Evolutionary conservation across 23 tunicate genomes (phyloP).

Genomic region (Halocynthia aurantium): DNA sequence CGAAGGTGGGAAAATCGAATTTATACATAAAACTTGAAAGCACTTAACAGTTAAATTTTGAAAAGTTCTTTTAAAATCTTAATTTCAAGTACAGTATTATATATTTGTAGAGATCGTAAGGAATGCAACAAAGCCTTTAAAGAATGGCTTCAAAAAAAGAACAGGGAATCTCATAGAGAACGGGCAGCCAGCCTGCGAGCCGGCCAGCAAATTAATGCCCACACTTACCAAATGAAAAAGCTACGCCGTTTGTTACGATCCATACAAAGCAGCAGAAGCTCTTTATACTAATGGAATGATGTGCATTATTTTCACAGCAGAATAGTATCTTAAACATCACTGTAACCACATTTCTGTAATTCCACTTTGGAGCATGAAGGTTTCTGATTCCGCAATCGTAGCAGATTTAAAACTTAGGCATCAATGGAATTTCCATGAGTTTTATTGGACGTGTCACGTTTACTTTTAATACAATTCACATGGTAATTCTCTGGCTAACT

Average conservation of each 20-base stretch:
- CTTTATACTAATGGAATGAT: no score
- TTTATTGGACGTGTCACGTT: no score
- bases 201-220: conserved; percentile 16
- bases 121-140: conserved; percentile 21
- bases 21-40: background rate
- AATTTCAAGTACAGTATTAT: background rate
- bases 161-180: conserved; percentile 1
- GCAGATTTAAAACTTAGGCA: no score
- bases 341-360: no score
- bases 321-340: no score
- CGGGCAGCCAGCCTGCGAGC: background rate
- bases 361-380: no score
- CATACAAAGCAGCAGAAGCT: background rate
- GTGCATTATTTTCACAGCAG: no score
- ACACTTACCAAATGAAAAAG: conserved; percentile 13
- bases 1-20: conserved; percentile 7
- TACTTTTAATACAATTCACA: no score
- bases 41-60: no score
- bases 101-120: conserved; percentile 12
- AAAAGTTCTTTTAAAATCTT: background rate
- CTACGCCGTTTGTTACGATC: conserved; percentile 20
- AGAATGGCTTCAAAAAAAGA: conserved; percentile 21
- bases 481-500: no score
- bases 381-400: no score
- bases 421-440: no score